A percentile compares a stretch with the other conserved stretches of the same genome.
phyloP scores from a whole-genome alignment of 2,888 invertebrate species.

The Nemurella pictetii region DNA sequence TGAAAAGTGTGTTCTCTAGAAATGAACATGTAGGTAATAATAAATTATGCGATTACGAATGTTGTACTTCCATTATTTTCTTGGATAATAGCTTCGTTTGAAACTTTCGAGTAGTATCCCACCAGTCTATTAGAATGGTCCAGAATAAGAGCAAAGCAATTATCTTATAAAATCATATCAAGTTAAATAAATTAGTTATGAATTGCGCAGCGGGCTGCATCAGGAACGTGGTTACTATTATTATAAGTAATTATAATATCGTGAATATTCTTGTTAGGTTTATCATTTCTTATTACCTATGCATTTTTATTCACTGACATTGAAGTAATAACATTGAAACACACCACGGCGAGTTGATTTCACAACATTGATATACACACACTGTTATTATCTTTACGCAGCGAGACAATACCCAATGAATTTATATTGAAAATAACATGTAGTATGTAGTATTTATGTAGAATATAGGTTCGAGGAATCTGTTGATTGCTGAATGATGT shows the following conservation, averaged over 20 bases:
- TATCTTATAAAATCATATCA: neutral
- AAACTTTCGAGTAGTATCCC: neutral
- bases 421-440: neutral
- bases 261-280: neutral
- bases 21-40: neutral
- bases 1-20: neutral
- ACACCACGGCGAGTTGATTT: neutral
- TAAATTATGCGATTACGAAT: neutral
- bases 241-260: neutral
- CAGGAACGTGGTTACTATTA: neutral
- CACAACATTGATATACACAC: neutral
- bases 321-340: constrained; percentile 3
- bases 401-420: neutral
- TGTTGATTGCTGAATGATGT: neutral
- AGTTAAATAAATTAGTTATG: neutral
- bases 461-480: neutral
- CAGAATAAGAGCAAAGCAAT: neutral
- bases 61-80: neutral
- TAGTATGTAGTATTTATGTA: no score
- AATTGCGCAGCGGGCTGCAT: neutral
- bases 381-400: neutral
- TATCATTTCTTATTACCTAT: constrained; percentile 4
- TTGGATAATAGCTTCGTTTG: neutral
- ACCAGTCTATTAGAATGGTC: neutral
- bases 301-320: neutral